Evolutionary conservation across 2,888 invertebrate species (phyloP), one percentile per base, ranked within the genome.

Genomic region (Globia sparganii): DNA sequence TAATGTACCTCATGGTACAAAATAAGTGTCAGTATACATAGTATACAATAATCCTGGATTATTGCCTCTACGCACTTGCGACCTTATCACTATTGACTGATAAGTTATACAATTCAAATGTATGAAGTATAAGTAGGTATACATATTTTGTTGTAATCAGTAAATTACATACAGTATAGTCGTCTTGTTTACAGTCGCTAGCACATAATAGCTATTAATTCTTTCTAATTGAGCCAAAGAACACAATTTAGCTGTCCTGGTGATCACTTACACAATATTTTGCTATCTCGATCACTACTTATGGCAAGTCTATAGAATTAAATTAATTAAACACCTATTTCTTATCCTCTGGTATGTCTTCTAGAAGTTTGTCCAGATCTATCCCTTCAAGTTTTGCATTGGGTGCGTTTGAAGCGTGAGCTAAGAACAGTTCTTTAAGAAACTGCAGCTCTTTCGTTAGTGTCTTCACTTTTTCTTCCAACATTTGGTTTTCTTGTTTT

Each of bases 381-480:
- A 97, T 92, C 1, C 97, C 97, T 56, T 97, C 97, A 89, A 97
- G 97, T 88, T 97, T 97, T 0, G 96, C 90, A 72, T 95, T 96
- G 15, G 95, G 94, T 79, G 96, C 93, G 78, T 97, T 97, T 88
- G 98, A 98, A 58, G 98, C 98, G 92, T 98, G 98, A 9, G 98
- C 98, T 83, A 98, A 94, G 90, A 98, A 98, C 74, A 98, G 94
- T 91, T 98, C 98, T 93, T 98, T 98, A 18, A 98, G 94, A 90
- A 98, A 98, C 66, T 98, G 97, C 40, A 98, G 94, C 91, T 98
- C 98, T 91, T 98, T 98, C 21, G 98, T 98, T n/a, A 98, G 95
- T 75, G 98, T 97, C 91, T 98, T 98, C 4, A 98, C 98, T 93
- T 98, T 98, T 89, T 98, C 98, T 92, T 98, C 98, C 46, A 98